Evolutionary conservation across 2,113 vertebrate species (phyloP).

Genomic region (Spea bombifrons): DNA sequence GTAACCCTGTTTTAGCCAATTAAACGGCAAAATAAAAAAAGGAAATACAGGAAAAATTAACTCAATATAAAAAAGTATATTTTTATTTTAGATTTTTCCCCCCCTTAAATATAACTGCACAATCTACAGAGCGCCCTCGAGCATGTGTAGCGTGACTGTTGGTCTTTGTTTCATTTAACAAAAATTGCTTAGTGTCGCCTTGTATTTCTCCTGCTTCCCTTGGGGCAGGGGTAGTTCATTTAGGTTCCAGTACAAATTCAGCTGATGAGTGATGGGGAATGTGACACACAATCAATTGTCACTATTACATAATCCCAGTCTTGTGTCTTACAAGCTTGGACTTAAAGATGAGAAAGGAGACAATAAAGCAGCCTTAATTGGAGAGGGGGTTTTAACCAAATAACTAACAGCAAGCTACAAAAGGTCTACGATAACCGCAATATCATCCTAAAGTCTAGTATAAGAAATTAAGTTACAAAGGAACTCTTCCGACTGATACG

Average conservation of each 20-base stretch:
- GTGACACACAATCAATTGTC: slow-evolving; percentile 45
- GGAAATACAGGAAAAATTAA: slow-evolving; percentile 18
- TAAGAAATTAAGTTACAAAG: no score
- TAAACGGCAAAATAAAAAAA: slow-evolving; percentile 23
- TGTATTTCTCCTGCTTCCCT: slow-evolving; percentile 39
- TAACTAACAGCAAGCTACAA: not conserved
- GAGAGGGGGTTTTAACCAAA: slow-evolving; percentile 1
- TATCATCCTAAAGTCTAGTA: no score
- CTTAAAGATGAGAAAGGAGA: slow-evolving; percentile 11
- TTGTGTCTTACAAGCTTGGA: slow-evolving; percentile 18
- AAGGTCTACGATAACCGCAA: no score
- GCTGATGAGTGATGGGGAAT: slow-evolving; percentile 43
- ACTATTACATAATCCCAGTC: slow-evolving; percentile 43
- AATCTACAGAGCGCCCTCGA: not conserved
- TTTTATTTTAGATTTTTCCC: not conserved
- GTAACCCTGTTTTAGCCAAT: slow-evolving; percentile 9
- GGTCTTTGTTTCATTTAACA: slow-evolving; percentile 28
- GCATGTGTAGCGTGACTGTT: slow-evolving; percentile 1
- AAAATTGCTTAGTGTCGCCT: slow-evolving; percentile 29
- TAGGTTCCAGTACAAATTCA: slow-evolving; percentile 41
- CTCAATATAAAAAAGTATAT: slow-evolving; percentile 5
- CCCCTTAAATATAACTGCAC: not conserved
- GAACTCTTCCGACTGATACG: no score
- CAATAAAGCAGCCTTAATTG: slow-evolving; percentile 11
- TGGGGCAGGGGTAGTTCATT: slow-evolving; percentile 40